These are phyloP conservation scores for Anabacerthia variegaticeps DNA, from an alignment of 2,797 vertebrate species.

Conservation along the genomic window DNA sequence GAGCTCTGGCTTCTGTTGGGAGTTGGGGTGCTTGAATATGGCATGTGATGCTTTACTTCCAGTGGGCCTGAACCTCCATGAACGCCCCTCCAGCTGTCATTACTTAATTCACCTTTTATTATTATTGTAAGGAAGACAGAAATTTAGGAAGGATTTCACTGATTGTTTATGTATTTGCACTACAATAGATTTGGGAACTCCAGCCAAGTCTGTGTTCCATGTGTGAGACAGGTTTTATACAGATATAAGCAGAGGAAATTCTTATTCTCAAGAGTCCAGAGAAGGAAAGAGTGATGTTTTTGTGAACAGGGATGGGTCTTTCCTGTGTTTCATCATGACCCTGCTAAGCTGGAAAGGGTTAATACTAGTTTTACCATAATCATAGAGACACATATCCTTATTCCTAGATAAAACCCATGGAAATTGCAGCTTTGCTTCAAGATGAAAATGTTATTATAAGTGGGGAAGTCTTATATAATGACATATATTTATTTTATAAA, in stretches of 20 bases:
- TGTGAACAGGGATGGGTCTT: neutral
- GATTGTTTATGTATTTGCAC: neutral
- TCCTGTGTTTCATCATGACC: neutral
- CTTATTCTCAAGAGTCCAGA: neutral
- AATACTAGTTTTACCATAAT: neutral
- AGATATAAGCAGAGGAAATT: neutral
- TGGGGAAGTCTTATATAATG: neutral
- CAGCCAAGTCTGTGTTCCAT: neutral
- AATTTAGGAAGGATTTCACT: neutral
- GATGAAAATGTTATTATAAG: neutral
- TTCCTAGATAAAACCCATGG: neutral
- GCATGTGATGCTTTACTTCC: neutral
- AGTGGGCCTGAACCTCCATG: neutral
- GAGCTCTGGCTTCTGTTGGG: neutral
- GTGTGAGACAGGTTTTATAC: neutral
- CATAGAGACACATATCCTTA: neutral
- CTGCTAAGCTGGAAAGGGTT: neutral
- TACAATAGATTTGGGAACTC: neutral
- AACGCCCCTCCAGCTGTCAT: neutral
- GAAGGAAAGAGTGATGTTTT: neutral
- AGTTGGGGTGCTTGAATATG: neutral
- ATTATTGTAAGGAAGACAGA: neutral
- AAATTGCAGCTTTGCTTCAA: neutral
- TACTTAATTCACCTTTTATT: neutral
- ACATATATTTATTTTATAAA: neutral